Base-by-base conservation (phyloP, 2,797 vertebrate genomes). In the Neomorphus geoffroyi region DNA sequence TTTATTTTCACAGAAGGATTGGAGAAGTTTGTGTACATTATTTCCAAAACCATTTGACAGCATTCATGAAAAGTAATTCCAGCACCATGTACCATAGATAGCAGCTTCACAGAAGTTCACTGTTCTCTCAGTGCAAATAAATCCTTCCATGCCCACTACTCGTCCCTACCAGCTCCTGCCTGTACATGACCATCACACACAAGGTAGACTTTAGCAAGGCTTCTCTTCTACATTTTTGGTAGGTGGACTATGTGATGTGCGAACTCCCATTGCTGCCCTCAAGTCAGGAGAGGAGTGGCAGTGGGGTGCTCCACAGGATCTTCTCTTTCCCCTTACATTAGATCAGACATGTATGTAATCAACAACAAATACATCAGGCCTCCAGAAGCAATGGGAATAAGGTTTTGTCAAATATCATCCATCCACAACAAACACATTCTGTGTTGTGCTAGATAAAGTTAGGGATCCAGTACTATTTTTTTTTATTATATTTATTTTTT, bases 281-380 rank as follows among this genome's bases (percentile, higher is more conserved):
- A 30, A 83, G 57, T 43, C 65, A 84, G 67, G 11, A 53, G 71
- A 62, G 67, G n/a, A n/a, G n/a, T n/a, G n/a, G n/a, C 78, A 67
- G 7, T 6, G 24, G 27, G 14, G 19, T 80, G 30, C 32, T 91
- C 61, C 83, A 33, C 5, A 8, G 57, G 60, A 83, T 46, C 35
- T 66, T 91, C 67, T 86, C 51, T 65, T 92, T 95, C 91, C 27
- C 18, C 53, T 86, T 37, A 11, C 11, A 39, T 13, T 73, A 83
- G 80, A 53, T 60, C 67, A 90, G 79, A 91, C 86, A 85, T 23
- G 54, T 81, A 85, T 24, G 57, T 81, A 60, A 91, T 33, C 84
- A 96, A 86, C 88, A 96, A 94, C 41, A 80, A 93, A 71, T 18
- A 46, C 15, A 88, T 22, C n/a, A 78, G 57, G 85, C n/a, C 57